Evolutionary conservation across 2,888 invertebrate genomes (phyloP).

Genomic region (Pharmacophagus antenor): DNA sequence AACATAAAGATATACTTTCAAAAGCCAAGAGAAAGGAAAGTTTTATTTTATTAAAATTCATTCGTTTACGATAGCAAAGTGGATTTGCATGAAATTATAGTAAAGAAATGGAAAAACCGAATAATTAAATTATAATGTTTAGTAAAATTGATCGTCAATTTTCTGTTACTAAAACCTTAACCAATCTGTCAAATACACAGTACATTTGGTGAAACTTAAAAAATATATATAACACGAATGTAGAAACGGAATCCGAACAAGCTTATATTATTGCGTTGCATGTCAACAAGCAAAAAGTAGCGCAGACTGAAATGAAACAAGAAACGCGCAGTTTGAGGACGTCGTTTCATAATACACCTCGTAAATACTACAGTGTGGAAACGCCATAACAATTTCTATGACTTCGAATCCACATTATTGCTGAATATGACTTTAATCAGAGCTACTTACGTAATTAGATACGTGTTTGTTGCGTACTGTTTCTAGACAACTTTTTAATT

Average conservation of each 20-base stretch:
- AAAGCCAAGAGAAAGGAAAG: not conserved
- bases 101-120: constrained; percentile 1
- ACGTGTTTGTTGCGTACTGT: not conserved
- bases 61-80: not conserved
- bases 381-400: constrained; percentile 43
- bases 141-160: not conserved
- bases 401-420: constrained; percentile 4
- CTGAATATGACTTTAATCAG: not conserved
- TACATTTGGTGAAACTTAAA: not conserved
- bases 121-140: not conserved
- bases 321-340: constrained; percentile 5
- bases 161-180: not conserved
- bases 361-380: constrained; percentile 8
- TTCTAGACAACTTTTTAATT: not conserved
- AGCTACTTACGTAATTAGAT: not conserved
- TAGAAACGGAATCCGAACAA: not conserved
- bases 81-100: constrained; percentile 6
- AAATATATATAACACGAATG: not conserved
- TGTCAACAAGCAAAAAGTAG: constrained; percentile 5
- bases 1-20: not conserved
- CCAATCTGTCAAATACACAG: not conserved
- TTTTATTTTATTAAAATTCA: not conserved
- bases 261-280: constrained; percentile 3
- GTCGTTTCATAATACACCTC: constrained; percentile 12
- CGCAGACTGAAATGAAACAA: constrained; percentile 4